Conservation (phyloP, 92 coral and sea anemone genomes). For the Pocillopora meandrina region DNA sequence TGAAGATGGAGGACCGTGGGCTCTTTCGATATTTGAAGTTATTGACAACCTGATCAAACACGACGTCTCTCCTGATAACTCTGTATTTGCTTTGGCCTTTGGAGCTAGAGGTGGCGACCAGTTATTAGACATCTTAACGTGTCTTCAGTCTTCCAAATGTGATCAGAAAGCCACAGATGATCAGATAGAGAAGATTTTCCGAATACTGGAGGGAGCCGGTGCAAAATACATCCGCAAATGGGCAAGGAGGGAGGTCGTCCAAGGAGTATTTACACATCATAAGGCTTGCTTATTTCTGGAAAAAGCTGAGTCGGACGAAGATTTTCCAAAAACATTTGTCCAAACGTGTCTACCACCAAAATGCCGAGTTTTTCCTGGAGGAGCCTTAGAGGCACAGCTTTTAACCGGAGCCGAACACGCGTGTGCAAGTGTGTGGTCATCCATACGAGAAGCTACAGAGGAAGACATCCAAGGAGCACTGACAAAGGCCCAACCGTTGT, state of each 20-base stretch:
- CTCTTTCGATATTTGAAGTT: constrained; percentile 57
- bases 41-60: constrained; percentile 57
- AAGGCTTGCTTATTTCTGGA: constrained; percentile 18
- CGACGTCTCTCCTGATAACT: constrained; percentile 53
- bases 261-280: neutral
- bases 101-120: constrained; percentile 18
- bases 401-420: neutral
- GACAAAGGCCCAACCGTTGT: neutral
- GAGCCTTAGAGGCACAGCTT: too few relatives aligned
- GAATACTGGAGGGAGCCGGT: constrained; percentile 37
- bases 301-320: neutral
- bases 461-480: constrained; percentile 18
- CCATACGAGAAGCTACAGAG: constrained; percentile 27
- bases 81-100: constrained; percentile 57
- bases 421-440: neutral
- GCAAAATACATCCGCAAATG: constrained; percentile 51
- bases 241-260: constrained; percentile 31
- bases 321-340: constrained; percentile 34
- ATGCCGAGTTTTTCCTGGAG: constrained; percentile 1
- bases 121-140: constrained; percentile 37
- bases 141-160: constrained; percentile 4
- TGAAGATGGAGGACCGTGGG: constrained; percentile 60
- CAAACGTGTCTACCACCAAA: constrained; percentile 35
- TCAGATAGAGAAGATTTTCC: constrained; percentile 15
- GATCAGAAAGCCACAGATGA: neutral